Percentiles rank a stretch among this genome's conserved stretches.
phyloP scores from a whole-genome alignment of 2,888 invertebrate species.

The Crematogaster levior region DNA sequence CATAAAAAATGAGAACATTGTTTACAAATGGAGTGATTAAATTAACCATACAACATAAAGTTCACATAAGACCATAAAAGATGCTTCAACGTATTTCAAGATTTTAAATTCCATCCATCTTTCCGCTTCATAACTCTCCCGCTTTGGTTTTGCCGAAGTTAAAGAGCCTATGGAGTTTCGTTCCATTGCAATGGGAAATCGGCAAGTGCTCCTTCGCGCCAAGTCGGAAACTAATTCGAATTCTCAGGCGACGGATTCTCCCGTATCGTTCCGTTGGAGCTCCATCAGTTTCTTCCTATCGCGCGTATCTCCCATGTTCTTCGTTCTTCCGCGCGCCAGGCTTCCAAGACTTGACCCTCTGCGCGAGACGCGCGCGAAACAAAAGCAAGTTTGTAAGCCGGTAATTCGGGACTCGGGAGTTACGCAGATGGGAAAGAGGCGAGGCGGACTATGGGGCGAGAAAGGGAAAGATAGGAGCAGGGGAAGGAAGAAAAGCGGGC shows the following conservation, averaged over 20 bases:
- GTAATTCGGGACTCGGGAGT: constrained; percentile 61
- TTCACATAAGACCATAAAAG: not conserved
- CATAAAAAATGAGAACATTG: not conserved
- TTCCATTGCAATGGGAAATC: constrained; percentile 5
- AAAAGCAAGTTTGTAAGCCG: constrained; percentile 64
- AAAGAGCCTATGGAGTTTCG: not conserved
- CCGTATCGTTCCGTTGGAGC: constrained; percentile 27
- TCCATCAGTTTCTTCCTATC: constrained; percentile 42
- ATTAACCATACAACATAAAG: not conserved
- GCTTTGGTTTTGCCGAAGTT: not conserved
- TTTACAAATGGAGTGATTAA: not conserved
- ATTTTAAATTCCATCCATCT: not conserved
- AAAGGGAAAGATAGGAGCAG: constrained; percentile 21
- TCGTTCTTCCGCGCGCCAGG: constrained; percentile 38
- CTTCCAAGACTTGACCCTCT: constrained; percentile 58
- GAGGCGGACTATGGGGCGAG: constrained; percentile 13
- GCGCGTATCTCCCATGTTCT: constrained; percentile 36
- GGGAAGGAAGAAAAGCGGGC: constrained; percentile 45
- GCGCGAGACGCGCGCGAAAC: constrained; percentile 58
- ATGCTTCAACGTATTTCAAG: not conserved
- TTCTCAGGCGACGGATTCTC: constrained; percentile 42
- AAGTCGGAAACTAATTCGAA: constrained; percentile 52
- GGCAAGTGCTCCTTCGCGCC: constrained; percentile 35
- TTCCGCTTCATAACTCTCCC: not conserved
- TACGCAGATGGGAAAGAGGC: constrained; percentile 51